Base-by-base conservation (phyloP, 2,113 vertebrate genomes). In the Catharus bicknelli region DNA sequence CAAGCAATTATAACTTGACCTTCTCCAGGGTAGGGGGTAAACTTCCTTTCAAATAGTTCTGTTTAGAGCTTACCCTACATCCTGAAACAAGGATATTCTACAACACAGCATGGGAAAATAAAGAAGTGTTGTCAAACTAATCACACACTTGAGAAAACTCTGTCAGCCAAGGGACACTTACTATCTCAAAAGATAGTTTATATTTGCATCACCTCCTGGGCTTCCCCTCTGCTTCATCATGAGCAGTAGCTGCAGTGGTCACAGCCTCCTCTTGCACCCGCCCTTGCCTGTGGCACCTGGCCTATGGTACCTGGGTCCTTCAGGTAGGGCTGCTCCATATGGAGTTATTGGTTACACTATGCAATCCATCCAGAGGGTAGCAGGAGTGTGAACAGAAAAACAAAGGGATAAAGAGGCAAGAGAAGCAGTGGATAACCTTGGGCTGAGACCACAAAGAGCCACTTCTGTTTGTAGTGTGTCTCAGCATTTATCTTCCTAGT, bases 261-360 rank as follows among this genome's bases (percentile, higher is more conserved):
- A 61, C 30, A 55, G 32, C 48, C 72, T 18, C 27, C n/a, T 43
- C 27, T 66, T 38, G 40, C 50, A 18, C 5, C 4, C 5, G 2
- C 18, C 32, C 19, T 70, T 32, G 22, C 3, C 48, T 54, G 10
- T 0, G 0, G 7, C n/a, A 26, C 22, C 11, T 30, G 16, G 5
- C 3, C 43, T 50, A 10, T 0, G 0, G 7, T 36, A 26, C 22
- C 11, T 32, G 17, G 4, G 16, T 32, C 23, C 82, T 69, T 34
- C 47, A 64, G 22, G 29, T 7, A 66, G 7, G 45, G 7, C n/a
- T 75, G 30, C 32, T 62, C 26, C 16, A 10, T 54, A 5, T 9
- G 29, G 34, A 55, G 12, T 23, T 6, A 7, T 17, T 29, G 7
- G 2, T 83, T 74, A 47, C 13, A 22, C 45, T 34, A 36, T 15